A percentile compares a stretch with the other conserved stretches of the same genome.
Conservation (phyloP, 2,797 vertebrate species). For the Pseudochaenichthys georgianus region DNA sequence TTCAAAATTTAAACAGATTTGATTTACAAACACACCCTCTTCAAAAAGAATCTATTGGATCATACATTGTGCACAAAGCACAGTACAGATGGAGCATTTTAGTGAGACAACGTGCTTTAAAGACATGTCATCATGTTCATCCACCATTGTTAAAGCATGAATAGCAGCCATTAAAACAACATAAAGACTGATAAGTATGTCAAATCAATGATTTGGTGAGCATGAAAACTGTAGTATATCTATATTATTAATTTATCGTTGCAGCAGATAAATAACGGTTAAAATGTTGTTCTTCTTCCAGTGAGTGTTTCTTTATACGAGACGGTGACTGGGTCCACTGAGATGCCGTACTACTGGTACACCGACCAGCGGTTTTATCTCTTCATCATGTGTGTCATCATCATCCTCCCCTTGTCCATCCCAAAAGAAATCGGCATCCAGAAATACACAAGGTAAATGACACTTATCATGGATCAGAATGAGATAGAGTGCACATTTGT, state of each 20-base stretch:
- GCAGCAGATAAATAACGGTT: background rate
- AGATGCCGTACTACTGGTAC: conserved; percentile 83
- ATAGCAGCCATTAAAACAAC: conserved; percentile 15
- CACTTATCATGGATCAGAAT: background rate
- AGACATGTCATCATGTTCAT: conserved; percentile 13
- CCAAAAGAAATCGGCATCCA: conserved; percentile 88
- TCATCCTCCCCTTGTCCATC: conserved; percentile 87
- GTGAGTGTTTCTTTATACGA: conserved; percentile 82
- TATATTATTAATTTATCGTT: background rate
- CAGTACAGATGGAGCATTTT: conserved; percentile 15
- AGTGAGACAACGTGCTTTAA: background rate
- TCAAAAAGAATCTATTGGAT: conserved; percentile 21
- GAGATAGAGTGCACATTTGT: background rate
- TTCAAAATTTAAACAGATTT: conserved; percentile 52
- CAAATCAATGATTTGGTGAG: conserved; percentile 9
- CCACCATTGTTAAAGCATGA: background rate
- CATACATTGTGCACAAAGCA: conserved; percentile 15
- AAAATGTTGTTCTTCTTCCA: conserved; percentile 32
- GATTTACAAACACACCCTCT: conserved; percentile 41
- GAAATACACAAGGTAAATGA: conserved; percentile 86
- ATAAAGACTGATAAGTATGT: conserved; percentile 11
- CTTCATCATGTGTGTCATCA: conserved; percentile 82
- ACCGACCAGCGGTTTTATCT: conserved; percentile 85
- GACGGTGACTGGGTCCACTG: conserved; percentile 71
- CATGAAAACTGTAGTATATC: background rate